Base-by-base conservation (phyloP, 1,140 invertebrate genomes). In the Cyclina sinensis region DNA sequence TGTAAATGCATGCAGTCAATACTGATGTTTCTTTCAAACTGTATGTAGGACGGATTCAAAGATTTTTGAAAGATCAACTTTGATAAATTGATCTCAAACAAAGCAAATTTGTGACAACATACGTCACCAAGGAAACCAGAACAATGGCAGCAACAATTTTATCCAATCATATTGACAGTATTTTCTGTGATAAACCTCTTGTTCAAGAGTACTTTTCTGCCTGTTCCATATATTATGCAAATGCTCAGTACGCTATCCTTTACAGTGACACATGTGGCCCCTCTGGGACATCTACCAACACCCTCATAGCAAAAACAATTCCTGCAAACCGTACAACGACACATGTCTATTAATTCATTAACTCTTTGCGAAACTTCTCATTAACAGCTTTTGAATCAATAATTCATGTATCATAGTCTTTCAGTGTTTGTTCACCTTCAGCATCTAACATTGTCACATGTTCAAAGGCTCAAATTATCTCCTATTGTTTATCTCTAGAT, bases 341-440 rank as follows among this genome's bases (percentile, higher is more conserved):
- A 70, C 32, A 39, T 70, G 65, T n/a, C 65, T 32, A 70, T 70
- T 70, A 70, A 70, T 70, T 70, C 65, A 70, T 70, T 70, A 70
- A 70, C 65, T 32, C 32, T 9, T 4, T 9, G 21, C 37, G 35
- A 70, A 70, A 70, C 65, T 37, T n/a, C 65, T 70, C 30, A 27
- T 37, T 70, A 70, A 70, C 65, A 11, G 4, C 4, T 18, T 37
- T 27, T 16, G 3, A 27, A 70, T 70, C 65, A 70, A 70, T 70
- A 70, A 30, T 70, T 35, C 32, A 4, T 16, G 9, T 32, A 70
- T n/a, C 65, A 70, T 70, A 37, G 32, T 70, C 11, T 37, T 37
- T 9, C 14, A 21, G 12, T 62, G 57, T 70, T 37, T 70, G 65
- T 70, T 70, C 11, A 3, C 35, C 4, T 5, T 70, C 24, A 37